These are phyloP conservation scores for Rhinogobio ventralis DNA, from an alignment of 2,797 vertebrate genomes.

Conservation along the genomic window DNA sequence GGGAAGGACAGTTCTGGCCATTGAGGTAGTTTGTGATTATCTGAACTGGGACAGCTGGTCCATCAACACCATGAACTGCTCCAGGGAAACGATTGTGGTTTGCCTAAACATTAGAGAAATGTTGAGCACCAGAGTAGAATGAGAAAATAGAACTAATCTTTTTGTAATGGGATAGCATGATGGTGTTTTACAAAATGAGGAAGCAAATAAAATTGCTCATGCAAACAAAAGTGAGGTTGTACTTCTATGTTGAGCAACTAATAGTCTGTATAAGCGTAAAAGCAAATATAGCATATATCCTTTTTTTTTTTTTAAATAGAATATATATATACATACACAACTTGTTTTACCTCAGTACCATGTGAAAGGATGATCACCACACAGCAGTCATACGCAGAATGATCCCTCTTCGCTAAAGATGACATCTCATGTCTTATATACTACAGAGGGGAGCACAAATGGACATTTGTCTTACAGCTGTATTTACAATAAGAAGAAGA, in stretches of 20 bases:
- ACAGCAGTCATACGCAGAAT: conserved; percentile 86
- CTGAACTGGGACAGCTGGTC: conserved; percentile 82
- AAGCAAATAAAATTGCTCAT: conserved; percentile 6
- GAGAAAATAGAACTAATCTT: background rate
- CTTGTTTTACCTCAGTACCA: conserved; percentile 86
- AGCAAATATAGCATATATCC: background rate
- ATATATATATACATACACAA: background rate
- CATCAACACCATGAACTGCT: conserved; percentile 89
- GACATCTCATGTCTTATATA: conserved; percentile 79
- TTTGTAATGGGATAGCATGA: background rate
- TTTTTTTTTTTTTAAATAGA: no score
- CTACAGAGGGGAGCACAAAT: conserved; percentile 66
- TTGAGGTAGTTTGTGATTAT: conserved; percentile 88
- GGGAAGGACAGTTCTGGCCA: conserved; percentile 83
- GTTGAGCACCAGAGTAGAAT: background rate
- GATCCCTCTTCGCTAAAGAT: conserved; percentile 79
- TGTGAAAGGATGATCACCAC: conserved; percentile 93
- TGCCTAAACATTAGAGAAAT: conserved; percentile 74
- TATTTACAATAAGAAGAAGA: conserved; percentile 8
- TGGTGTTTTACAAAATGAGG: conserved; percentile 24
- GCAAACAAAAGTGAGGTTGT: background rate
- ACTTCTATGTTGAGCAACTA: background rate
- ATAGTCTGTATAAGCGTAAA: background rate
- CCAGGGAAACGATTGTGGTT: conserved; percentile 92
- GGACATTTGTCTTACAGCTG: background rate